phyloP scores from a whole-genome alignment of 2,113 vertebrate species.

The Bufo bufo region DNA sequence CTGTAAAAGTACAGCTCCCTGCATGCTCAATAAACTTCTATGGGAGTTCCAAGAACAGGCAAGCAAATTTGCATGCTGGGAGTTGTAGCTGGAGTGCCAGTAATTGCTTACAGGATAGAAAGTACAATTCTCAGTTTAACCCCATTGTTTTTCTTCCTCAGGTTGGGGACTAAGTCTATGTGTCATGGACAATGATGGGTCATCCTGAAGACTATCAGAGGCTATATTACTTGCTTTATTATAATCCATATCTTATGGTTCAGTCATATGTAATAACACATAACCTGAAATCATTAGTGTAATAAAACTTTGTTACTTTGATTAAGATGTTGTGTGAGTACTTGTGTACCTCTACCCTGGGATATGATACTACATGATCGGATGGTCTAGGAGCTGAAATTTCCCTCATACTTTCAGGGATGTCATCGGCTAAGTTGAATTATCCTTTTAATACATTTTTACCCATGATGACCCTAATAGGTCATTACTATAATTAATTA shows the following conservation, averaged over 20 bases:
- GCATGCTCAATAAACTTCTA: no score
- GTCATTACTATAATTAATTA: no score
- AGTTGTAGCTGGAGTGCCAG: no score
- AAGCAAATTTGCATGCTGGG: no score
- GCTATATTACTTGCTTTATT: neutral
- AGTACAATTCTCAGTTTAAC: neutral
- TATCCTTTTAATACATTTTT: no score
- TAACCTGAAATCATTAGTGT: neutral
- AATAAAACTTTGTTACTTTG: slow-evolving; percentile 19
- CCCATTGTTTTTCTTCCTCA: neutral
- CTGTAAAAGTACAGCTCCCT: no score
- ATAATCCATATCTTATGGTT: slow-evolving; percentile 16
- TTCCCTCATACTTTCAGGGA: neutral
- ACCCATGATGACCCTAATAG: no score
- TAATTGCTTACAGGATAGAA: neutral
- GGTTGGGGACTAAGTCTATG: neutral
- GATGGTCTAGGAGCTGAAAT: neutral
- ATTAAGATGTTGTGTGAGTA: neutral
- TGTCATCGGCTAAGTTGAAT: no score
- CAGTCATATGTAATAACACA: neutral
- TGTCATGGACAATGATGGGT: neutral
- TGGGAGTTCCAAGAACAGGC: no score
- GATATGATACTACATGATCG: neutral
- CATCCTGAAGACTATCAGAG: neutral
- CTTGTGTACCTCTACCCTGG: neutral